Base-by-base conservation (phyloP, 2,113 vertebrate species). In the Grantiella picta region DNA sequence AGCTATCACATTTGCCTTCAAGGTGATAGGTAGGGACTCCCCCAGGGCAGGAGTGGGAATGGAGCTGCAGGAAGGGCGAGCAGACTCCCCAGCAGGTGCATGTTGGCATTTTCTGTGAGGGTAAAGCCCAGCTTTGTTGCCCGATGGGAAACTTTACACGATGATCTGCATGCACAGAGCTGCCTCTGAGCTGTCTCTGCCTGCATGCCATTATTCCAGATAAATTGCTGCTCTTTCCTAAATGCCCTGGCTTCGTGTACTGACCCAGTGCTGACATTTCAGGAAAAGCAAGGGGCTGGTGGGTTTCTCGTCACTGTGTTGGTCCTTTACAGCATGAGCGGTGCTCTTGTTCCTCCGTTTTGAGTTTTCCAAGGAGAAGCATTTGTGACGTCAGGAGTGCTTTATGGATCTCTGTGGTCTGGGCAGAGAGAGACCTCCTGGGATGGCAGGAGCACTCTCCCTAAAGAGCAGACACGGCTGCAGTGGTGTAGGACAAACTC, bases 371-470 rank as follows among this genome's bases (percentile, higher is more conserved):
- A 27, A 80, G 68, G 60, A 24, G 6, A 7, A 42, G 5, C 5
- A 24, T 33, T 35, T 2, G 1, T 31, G 50, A 29, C 56, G 7
- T 15, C 11, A 2, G 44, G 49, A 14, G 8, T 57, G 50, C 10
- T 40, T 44, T 53, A 5, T 33, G 2, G 0, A 9, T 35, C 15
- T 40, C 47, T 35, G 36, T 16, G 61, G 8, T 27, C 11, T 56
- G 40, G 29, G 29, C 19, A 38, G 38, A 47, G 38, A 47, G 22
- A 9, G 2, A 10, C 7, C 33, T 47, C 28, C 22, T 8, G 42
- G 61, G 17, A 2, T 10, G 21, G 33, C 63, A 72, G 73, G 31
- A 69, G 28, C 0, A 0, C 42, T 61, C 2, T 0, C 2, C 15
- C 29, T 36, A 9, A 5, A 2, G 49, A 50, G 56, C 42, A 44